Evolutionary conservation across 2,888 invertebrate species (phyloP), one percentile per base, ranked within the genome.

Genomic region (Muschampia plurimacula): DNA sequence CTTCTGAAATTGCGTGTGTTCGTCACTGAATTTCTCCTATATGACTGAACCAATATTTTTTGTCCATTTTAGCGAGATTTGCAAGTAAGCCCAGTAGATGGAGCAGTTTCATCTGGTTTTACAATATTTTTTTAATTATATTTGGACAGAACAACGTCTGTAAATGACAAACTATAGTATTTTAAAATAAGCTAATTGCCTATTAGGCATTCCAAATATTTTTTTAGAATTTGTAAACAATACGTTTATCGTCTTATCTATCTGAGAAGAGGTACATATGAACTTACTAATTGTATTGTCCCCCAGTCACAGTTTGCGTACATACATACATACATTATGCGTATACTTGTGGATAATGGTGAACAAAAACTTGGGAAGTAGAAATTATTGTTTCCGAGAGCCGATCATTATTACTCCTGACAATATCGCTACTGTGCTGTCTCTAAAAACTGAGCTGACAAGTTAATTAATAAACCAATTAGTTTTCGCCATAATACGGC

Each of bases 331-430:
- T 22, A 22, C 22, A 22, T 22, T 22, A 22, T 22, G 22, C 22
- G 22, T 22, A 2, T 13, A 28, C 8, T 10, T 15, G 32, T 57
- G 63, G 32, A n/a, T 65, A 66, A 22, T 28, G 12, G n/a, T n/a
- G 9, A 3, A 46, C 9, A 71, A 71, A 71, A 71, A 71, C 71
- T 71, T 71, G 71, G 71, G 71, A 71, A 71, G 59, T 60, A 60
- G 60, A 71, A 66, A 60, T 71, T 71, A 71, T 71, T 71, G 66
- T 71, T 71, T 60, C 66, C 60, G 13, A 67, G 67, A 41, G n/a
- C 22, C 55, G 71, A 71, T 71, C 71, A 71, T 71, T 71, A 71
- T 49, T 64, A 64, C 32, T 70, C 69, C 32, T 62, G 49, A 71
- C 71, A 71, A 71, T 71, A 57, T 66, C 46, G 59, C 49, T 41